Base-by-base conservation (phyloP, 2,888 invertebrate species). In the Hypomecis punctinalis region DNA sequence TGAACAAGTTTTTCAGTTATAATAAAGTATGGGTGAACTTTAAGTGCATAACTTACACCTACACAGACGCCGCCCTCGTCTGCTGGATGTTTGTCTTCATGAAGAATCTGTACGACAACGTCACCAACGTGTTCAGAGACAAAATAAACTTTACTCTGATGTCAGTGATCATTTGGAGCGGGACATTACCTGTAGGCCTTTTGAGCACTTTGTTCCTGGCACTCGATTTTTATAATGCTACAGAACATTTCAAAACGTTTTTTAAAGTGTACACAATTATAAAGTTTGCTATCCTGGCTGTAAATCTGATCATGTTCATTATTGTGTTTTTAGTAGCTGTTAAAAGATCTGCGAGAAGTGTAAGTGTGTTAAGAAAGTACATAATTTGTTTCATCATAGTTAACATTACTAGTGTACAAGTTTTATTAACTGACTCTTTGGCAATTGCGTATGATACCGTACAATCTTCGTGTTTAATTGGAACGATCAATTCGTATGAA, bases 21-120 rank as follows among this genome's bases (percentile, higher is more conserved):
- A 10, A 45, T 39, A 7, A 4, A 13, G 10, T 13, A n/a, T 0
- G 0, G 11, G 68, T 5, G 66, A 75, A 13, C 8, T 74, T 0
- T 47, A 72, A 0, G 79, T 73, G n/a, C n/a, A 66, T 76, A 0
- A 23, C 77, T 0, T 87, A 84, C 61, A 54, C 83, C 5, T 82
- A 84, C 36, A 79, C 80, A 0, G 89, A 89, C 47, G 73, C 79
- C 0, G 81, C 79, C 0, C 54, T 88, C 0, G 66, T 88, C 1
- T 73, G 77, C 7, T 83, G 86, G 77, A 89, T 86, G 85, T 84
- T 84, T 49, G 65, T 88, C 0, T 89, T 85, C 62, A 82, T 86
- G 0, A 86, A 83, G 65, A 83, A 86, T 52, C 65, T 90, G 6
- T 88, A 86, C 66, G 79, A 85, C 13, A 89, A 88, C 73, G 76